phyloP scores from a whole-genome alignment of 2,888 invertebrate species.

The Drosophila niveifrons region DNA sequence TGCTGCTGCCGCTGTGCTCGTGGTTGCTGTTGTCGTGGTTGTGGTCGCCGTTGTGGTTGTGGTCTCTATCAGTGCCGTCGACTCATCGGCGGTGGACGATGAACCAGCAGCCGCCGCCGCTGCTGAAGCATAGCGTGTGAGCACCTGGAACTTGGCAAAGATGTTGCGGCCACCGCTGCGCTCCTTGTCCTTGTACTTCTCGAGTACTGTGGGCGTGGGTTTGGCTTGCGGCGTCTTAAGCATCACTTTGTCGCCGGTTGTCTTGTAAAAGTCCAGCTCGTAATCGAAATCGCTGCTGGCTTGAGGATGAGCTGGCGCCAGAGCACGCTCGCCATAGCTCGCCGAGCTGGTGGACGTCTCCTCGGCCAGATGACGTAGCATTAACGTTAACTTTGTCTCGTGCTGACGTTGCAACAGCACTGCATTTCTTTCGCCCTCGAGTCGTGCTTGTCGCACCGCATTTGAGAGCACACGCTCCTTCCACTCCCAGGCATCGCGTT shows the following conservation, averaged over 20 bases:
- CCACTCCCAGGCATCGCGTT: conserved; percentile 90
- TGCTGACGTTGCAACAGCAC: conserved; percentile 88
- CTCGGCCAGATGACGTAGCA: conserved; percentile 88
- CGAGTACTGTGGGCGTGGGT: conserved; percentile 77
- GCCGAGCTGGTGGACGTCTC: conserved; percentile 86
- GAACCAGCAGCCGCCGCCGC: conserved; percentile 71
- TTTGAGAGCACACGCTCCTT: conserved; percentile 90
- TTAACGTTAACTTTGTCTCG: conserved; percentile 88
- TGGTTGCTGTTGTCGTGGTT: conserved; percentile 50
- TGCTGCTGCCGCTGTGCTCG: conserved; percentile 44
- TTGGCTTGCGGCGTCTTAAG: conserved; percentile 73
- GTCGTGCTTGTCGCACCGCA: conserved; percentile 88
- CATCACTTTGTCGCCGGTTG: conserved; percentile 47
- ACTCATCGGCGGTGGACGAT: conserved; percentile 65
- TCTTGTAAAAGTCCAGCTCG: conserved; percentile 83
- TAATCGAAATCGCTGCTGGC: conserved; percentile 74
- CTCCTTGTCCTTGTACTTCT: conserved; percentile 85
- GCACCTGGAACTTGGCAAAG: conserved; percentile 86
- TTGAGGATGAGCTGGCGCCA: conserved; percentile 41
- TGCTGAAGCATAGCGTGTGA: conserved; percentile 85
- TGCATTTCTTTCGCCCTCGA: conserved; percentile 88
- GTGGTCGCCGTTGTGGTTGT: conserved; percentile 58
- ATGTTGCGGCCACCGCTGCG: conserved; percentile 85
- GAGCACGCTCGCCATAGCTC: conserved; percentile 72
- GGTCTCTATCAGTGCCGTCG: conserved; percentile 69